These are phyloP conservation scores for Tachysurus vachellii DNA, from an alignment of 2,113 vertebrate species.

Conservation along the genomic window DNA sequence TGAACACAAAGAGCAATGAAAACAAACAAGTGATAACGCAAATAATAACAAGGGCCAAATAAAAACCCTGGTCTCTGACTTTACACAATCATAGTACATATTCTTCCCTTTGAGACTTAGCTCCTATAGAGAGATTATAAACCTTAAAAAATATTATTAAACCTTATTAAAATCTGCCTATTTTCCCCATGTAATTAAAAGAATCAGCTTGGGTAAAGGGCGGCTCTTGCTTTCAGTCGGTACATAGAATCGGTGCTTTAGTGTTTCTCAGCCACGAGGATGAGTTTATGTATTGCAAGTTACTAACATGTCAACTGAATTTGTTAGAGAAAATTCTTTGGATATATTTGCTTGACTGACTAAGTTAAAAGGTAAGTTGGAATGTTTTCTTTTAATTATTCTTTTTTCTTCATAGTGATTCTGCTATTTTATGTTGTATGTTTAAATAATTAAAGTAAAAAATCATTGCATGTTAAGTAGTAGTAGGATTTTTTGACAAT, in stretches of 20 bases:
- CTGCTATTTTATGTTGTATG: not conserved
- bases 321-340: not conserved
- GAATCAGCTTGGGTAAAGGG: not conserved
- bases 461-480: not conserved
- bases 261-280: not conserved
- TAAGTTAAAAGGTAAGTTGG: slow-evolving; percentile 13
- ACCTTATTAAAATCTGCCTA: not conserved
- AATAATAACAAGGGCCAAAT: slow-evolving; percentile 61
- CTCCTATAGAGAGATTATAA: not conserved
- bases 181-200: not conserved
- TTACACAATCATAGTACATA: not conserved
- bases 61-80: slow-evolving; percentile 28
- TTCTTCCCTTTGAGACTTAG: not conserved
- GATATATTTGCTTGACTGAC: not conserved
- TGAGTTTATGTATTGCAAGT: not conserved
- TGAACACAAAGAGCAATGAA: slow-evolving; percentile 62
- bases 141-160: too few relatives aligned
- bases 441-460: not conserved
- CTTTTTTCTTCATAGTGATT: not conserved
- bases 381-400: not conserved
- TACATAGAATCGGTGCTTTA: not conserved
- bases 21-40: slow-evolving; percentile 71
- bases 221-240: not conserved
- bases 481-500: not conserved
- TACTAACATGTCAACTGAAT: not conserved